phyloP scores from a whole-genome alignment of 2,888 invertebrate genomes.

The Philereme transversata region DNA sequence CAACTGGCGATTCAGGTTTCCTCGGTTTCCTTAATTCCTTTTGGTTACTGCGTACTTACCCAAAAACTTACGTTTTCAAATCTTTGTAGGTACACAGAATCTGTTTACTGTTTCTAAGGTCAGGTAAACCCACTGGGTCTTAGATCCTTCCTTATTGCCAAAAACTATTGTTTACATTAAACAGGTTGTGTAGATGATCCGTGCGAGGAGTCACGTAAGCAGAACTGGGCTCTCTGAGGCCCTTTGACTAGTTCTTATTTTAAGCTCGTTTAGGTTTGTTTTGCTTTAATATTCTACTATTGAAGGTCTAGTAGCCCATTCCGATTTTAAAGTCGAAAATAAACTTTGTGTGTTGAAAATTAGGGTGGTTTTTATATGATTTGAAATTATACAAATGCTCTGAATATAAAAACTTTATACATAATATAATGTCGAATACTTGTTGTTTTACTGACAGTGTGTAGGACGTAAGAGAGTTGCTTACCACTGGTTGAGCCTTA shows the following conservation, averaged over 20 bases:
- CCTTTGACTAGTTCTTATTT: slow-evolving; percentile 24
- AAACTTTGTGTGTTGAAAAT: neutral
- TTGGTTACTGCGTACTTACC: neutral
- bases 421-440: slow-evolving; percentile 5
- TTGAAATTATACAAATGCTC: slow-evolving; percentile 14
- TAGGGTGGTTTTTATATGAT: slow-evolving; percentile 12
- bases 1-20: neutral
- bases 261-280: slow-evolving; percentile 1
- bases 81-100: slow-evolving; percentile 1
- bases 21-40: too few relatives aligned
- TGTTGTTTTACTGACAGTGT: slow-evolving; percentile 2
- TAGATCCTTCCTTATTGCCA: slow-evolving; percentile 29
- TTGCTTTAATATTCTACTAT: slow-evolving; percentile 12
- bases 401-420: slow-evolving; percentile 11
- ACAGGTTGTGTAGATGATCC: slow-evolving; percentile 22
- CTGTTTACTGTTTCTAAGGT: slow-evolving; percentile 23
- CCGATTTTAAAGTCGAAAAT: neutral
- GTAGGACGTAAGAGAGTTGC: slow-evolving; percentile 24
- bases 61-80: neutral
- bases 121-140: slow-evolving; percentile 15
- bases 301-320: slow-evolving; percentile 24
- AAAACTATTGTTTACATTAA: slow-evolving; percentile 27
- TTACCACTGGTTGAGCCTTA: slow-evolving; percentile 9
- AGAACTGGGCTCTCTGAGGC: slow-evolving; percentile 15
- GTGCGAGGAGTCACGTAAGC: slow-evolving; percentile 40